Percentiles rank a stretch among this genome's conserved stretches.
phyloP scores from a whole-genome alignment of 2,113 vertebrate genomes.

The Hemicordylus capensis region DNA sequence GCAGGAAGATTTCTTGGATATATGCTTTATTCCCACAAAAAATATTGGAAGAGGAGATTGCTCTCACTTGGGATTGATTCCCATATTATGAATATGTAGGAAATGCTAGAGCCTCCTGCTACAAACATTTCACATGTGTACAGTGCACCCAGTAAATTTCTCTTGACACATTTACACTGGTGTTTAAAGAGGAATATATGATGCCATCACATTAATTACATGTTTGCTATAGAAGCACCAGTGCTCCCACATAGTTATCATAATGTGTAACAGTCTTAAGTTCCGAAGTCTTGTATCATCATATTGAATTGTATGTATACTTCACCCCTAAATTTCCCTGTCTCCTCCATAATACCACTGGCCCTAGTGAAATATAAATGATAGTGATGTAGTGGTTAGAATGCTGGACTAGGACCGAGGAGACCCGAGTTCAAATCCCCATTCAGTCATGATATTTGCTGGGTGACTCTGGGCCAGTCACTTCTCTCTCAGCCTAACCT shows the following conservation, averaged over 20 bases:
- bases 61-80: too few relatives aligned
- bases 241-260: background rate
- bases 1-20: background rate
- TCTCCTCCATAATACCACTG: background rate
- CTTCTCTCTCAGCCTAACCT: too few relatives aligned
- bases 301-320: background rate
- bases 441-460: too few relatives aligned
- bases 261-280: background rate
- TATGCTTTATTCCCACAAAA: background rate
- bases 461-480: too few relatives aligned
- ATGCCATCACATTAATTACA: background rate
- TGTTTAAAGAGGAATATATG: background rate
- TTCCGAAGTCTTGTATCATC: background rate
- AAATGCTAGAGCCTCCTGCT: background rate
- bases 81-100: background rate
- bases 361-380: background rate
- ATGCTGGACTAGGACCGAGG: too few relatives aligned
- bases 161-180: background rate
- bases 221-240: background rate
- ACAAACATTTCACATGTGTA: background rate
- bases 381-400: too few relatives aligned
- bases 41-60: background rate
- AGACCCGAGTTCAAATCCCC: too few relatives aligned
- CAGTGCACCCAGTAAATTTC: background rate
- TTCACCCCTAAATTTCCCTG: background rate